A percentile compares a stretch with the other conserved stretches of the same genome.
Conservation (phyloP, 2,113 vertebrate genomes). For the Podarcis cretensis region DNA sequence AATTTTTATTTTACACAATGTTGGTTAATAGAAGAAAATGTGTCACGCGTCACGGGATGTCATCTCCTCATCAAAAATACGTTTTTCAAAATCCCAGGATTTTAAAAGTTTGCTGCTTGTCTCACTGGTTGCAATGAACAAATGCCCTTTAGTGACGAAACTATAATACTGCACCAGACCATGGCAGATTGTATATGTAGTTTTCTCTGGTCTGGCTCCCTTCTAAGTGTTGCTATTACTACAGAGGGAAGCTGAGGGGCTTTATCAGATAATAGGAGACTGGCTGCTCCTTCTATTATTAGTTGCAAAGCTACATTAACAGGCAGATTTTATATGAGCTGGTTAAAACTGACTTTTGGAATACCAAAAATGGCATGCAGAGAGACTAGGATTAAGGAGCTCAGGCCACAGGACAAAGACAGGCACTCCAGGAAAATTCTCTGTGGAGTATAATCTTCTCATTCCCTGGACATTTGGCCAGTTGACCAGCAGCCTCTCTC, state of each 20-base stretch:
- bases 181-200: neutral
- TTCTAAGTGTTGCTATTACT: neutral
- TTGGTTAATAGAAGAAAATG: neutral
- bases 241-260: neutral
- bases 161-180: neutral
- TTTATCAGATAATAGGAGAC: neutral
- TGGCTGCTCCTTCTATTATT: neutral
- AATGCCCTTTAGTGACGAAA: neutral
- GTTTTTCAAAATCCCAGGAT: neutral
- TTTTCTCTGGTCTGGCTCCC: neutral
- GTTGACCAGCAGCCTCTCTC: too few species aligned
- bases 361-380: neutral
- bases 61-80: slow-evolving; percentile 1
- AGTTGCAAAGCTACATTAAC: neutral
- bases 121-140: neutral
- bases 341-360: neutral
- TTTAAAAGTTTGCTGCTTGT: neutral
- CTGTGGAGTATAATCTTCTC: too few species aligned
- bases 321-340: neutral
- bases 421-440: too few species aligned
- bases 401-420: too few species aligned
- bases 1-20: neutral
- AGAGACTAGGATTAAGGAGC: neutral
- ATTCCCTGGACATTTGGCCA: too few species aligned
- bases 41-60: neutral